A percentile compares a stretch with the other conserved stretches of the same genome.
These are phyloP conservation scores for Plecotus auritus DNA, from an alignment of 2,113 vertebrate genomes.

Conservation along the genomic window DNA sequence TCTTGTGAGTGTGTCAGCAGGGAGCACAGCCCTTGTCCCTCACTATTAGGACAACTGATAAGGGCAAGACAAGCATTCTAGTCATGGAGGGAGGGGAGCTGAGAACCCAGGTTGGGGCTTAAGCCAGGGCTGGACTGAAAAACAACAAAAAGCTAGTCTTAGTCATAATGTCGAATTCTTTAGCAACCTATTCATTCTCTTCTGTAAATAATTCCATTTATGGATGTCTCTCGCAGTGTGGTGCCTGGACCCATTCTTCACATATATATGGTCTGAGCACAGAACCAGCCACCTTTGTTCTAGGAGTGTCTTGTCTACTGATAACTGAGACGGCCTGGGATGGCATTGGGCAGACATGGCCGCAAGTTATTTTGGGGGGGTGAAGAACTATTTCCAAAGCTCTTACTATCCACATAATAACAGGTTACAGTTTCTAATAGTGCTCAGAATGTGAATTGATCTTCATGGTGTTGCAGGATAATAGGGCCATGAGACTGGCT, in stretches of 20 bases:
- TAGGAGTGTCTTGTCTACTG: neutral
- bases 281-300: neutral
- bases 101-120: neutral
- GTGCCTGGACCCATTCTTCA: neutral
- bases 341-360: accelerated
- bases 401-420: neutral
- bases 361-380: neutral
- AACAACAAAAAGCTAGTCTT: neutral
- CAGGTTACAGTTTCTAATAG: neutral
- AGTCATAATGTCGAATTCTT: conserved; percentile 14
- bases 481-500: neutral
- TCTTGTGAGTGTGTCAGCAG: neutral
- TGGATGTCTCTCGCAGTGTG: neutral
- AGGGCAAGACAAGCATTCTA: neutral
- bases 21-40: neutral
- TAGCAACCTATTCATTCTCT: neutral
- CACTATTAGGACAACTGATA: neutral
- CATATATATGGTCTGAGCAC: neutral
- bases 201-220: neutral
- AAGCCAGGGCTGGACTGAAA: neutral
- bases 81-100: neutral
- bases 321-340: neutral
- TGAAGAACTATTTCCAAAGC: neutral
- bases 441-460: neutral
- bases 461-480: neutral